Conservation (phyloP, 2,888 invertebrate species). For the Drosophila yooni region DNA sequence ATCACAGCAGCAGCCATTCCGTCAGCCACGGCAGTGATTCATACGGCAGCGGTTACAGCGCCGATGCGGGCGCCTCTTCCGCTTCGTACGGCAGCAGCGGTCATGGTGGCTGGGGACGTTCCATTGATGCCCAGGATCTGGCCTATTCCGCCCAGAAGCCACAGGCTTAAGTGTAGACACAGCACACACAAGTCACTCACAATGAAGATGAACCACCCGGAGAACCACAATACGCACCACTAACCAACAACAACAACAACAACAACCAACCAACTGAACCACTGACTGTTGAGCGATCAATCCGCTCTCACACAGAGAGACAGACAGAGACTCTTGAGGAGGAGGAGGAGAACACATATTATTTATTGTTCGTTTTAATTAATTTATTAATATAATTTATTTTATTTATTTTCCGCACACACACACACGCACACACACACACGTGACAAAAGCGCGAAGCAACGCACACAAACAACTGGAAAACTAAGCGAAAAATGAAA, state of each 20-base stretch:
- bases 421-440: background rate
- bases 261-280: slow-evolving; percentile 31
- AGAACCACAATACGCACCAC: slow-evolving; percentile 42
- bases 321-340: slow-evolving; percentile 58
- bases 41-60: slow-evolving; percentile 87
- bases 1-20: slow-evolving; percentile 90
- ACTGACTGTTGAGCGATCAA: slow-evolving; percentile 57
- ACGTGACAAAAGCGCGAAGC: slow-evolving; percentile 46
- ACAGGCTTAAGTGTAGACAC: slow-evolving; percentile 75
- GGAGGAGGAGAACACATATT: slow-evolving; percentile 60
- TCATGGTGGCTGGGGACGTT: slow-evolving; percentile 91
- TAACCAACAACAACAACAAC: slow-evolving; percentile 17
- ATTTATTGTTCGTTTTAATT: slow-evolving; percentile 80
- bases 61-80: slow-evolving; percentile 86
- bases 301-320: slow-evolving; percentile 45
- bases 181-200: slow-evolving; percentile 41
- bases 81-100: slow-evolving; percentile 89
- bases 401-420: slow-evolving; percentile 79
- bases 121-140: slow-evolving; percentile 90
- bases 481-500: slow-evolving; percentile 40
- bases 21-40: slow-evolving; percentile 87
- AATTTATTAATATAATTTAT: slow-evolving; percentile 83
- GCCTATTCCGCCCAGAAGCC: slow-evolving; percentile 92
- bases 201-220: slow-evolving; percentile 21
- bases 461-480: slow-evolving; percentile 42